Base-by-base conservation (phyloP, 1,140 invertebrate genomes). In the Globodera ellingtonae region DNA sequence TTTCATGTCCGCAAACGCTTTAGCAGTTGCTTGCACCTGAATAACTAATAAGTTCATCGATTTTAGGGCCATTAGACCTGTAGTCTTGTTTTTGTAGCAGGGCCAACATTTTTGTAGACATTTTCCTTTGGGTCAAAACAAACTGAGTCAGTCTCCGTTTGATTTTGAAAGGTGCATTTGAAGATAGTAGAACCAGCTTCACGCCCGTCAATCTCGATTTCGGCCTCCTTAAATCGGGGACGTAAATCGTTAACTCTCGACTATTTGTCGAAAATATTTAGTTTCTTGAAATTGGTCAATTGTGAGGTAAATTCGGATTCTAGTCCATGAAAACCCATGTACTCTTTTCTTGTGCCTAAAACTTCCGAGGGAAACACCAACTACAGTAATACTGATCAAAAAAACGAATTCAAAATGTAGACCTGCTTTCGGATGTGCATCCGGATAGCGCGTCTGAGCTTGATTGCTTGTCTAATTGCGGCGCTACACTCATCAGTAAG, bases 11-110 rank as follows among this genome's bases (percentile, higher is more conserved):
- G 81, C 56, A 35, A 84, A 84, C 8, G 83, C 77, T 52, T 77
- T 71, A 62, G 83, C 83, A 13, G 83, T 84, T 24, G 83, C 83
- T 81, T 84, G 83, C 24, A 84, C 72, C 83, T 84, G 66, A 35
- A 80, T 56, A 9, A 4, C 13, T n/a, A 44, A 59, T 21, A 50
- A 62, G 1, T 2, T 59, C 5, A 8, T 62, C 21, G 4, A 21
- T 75, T 67, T 24, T 5, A 67, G 13, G 50, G n/a, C 6, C 44
- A 46, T 13, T 67, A 24, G 24, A 76, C 75, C 75, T 77, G 75
- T 13, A 77, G 47, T 62, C 47, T 77, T n/a, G 75, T 65, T 24
- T 47, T 77, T 13, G 62, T 76, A 50, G 75, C 46, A 15, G 79
- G 46, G 6, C 52, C 80, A 48, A 81, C 79, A 82, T 67, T 75